Conservation (phyloP, 2,888 invertebrate genomes). For the Pachymerium ferrugineum region DNA sequence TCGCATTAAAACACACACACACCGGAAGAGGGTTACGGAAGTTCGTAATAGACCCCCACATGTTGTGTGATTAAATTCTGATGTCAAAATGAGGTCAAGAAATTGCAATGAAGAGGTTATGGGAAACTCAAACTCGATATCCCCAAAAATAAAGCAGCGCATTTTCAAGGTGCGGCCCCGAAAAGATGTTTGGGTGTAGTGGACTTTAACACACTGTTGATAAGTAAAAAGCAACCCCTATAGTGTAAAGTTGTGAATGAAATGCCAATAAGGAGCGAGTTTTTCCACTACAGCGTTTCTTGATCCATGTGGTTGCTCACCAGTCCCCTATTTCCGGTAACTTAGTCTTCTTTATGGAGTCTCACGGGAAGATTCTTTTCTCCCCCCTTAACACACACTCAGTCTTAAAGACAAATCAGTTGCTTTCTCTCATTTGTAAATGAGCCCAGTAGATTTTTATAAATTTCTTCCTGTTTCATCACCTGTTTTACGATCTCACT, state of each 20-base stretch:
- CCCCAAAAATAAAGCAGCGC: neutral
- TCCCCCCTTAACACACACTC: neutral
- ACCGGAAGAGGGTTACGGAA: neutral
- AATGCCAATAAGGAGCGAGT: slow-evolving; percentile 11
- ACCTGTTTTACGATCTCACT: neutral
- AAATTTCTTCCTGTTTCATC: neutral
- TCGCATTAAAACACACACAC: neutral
- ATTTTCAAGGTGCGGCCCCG: slow-evolving; percentile 1
- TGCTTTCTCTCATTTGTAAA: slow-evolving; percentile 16
- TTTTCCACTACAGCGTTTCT: neutral
- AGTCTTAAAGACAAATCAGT: neutral
- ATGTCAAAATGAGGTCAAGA: neutral
- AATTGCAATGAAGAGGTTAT: neutral
- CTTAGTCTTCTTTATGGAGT: neutral
- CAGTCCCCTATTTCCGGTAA: slow-evolving; percentile 22
- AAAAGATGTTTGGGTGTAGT: neutral
- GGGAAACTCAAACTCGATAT: neutral
- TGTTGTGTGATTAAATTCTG: neutral
- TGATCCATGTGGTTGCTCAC: slow-evolving; percentile 5
- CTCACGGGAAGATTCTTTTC: slow-evolving; percentile 16
- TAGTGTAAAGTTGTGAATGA: slow-evolving; percentile 17
- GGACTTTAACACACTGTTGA: slow-evolving; percentile 5
- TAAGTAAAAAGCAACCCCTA: no score
- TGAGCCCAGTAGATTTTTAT: neutral
- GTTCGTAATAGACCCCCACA: neutral